Evolutionary conservation across 2,888 invertebrate species (phyloP).

Genomic region (Limnephilus rhombicus): DNA sequence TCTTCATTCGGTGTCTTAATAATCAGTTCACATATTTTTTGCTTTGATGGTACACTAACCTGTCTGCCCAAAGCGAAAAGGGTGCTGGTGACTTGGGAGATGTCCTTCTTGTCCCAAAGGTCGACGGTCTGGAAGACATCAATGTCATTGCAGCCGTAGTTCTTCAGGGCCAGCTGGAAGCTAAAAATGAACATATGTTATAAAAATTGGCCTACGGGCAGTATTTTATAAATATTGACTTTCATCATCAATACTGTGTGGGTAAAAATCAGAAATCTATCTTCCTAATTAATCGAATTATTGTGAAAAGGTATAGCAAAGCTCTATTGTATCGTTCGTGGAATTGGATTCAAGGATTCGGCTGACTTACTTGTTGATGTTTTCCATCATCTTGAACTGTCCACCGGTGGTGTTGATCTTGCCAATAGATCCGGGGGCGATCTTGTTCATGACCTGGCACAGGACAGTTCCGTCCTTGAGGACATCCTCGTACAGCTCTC

Average conservation of each 20-base stretch:
- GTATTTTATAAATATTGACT: neutral
- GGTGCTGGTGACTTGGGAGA: constrained; percentile 90
- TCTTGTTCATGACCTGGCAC: constrained; percentile 96
- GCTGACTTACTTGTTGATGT: constrained; percentile 91
- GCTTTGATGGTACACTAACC: constrained; percentile 69
- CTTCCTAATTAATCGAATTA: too few relatives aligned
- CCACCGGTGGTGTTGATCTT: constrained; percentile 97
- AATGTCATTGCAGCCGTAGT: constrained; percentile 92
- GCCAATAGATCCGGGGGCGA: constrained; percentile 90
- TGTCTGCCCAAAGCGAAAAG: constrained; percentile 91
- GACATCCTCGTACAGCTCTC: constrained; percentile 91
- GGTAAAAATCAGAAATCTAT: too few relatives aligned
- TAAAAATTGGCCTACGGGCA: neutral
- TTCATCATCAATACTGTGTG: too few relatives aligned
- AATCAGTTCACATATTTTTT: neutral
- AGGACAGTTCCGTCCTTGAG: constrained; percentile 95
- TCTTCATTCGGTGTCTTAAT: neutral
- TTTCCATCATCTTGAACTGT: constrained; percentile 99
- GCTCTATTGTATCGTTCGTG: neutral
- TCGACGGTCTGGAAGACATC: constrained; percentile 99
- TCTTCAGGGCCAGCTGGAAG: constrained; percentile 92
- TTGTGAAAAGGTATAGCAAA: neutral
- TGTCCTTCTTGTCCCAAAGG: constrained; percentile 96
- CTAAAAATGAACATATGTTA: constrained; percentile 67
- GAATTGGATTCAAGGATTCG: neutral